phyloP scores from a whole-genome alignment of 53 echinoderm and acorn worm genomes.

The Luidia sarsii region DNA sequence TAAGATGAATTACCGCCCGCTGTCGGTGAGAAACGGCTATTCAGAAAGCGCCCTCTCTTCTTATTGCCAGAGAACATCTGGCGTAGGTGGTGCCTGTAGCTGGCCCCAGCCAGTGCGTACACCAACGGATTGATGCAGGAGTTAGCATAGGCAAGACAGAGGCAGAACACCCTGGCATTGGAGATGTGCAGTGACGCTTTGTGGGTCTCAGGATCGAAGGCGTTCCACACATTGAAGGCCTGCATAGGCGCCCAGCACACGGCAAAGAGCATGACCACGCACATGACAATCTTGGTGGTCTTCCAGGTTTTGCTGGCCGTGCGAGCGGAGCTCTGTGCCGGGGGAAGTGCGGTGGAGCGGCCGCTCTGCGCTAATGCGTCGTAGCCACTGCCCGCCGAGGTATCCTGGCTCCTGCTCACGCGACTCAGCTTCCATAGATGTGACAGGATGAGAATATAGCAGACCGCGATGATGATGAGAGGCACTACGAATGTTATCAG shows the following conservation, averaged over 20 bases:
- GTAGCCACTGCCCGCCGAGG: conserved; percentile 11
- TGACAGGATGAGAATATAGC: conserved; percentile 84
- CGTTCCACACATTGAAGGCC: conserved; percentile 78
- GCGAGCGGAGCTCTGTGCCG: conserved; percentile 66
- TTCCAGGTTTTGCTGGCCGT: conserved; percentile 94
- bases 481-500: conserved; percentile 78
- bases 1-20: conserved; percentile 46
- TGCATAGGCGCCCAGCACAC: conserved; percentile 95
- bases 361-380: conserved; percentile 23
- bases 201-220: conserved; percentile 43
- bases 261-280: conserved; percentile 86
- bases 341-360: conserved; percentile 18
- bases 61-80: conserved; percentile 59
- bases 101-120: conserved; percentile 88
- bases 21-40: conserved; percentile 22
- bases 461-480: conserved; percentile 82
- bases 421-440: conserved; percentile 85
- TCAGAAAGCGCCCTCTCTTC: conserved; percentile 17
- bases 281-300: conserved; percentile 87
- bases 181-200: conserved; percentile 1
- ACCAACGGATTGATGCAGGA: conserved; percentile 91
- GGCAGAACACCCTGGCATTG: conserved; percentile 48
- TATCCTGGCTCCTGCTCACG: conserved; percentile 37
- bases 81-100: conserved; percentile 74
- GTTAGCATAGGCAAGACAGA: conserved; percentile 80